Evolutionary conservation across 37 sponge, comb jelly and placozoan species (phyloP).

Genomic region (Geodia barretti): DNA sequence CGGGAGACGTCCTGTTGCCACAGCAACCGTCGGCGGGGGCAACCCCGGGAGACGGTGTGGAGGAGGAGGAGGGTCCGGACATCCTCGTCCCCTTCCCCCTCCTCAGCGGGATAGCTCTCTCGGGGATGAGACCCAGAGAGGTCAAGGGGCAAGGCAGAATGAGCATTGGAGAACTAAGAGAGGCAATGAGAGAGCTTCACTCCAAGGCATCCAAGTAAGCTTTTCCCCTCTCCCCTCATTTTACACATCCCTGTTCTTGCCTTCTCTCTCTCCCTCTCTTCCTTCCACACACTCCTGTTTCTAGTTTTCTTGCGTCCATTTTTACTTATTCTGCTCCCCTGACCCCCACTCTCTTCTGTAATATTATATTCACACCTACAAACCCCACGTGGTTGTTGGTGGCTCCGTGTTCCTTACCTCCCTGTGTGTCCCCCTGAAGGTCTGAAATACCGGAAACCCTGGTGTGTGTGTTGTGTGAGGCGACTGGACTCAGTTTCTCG

Average conservation of each 20-base stretch:
- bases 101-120: constrained; percentile 61
- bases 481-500: neutral
- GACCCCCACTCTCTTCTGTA: too few species aligned
- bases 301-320: too few species aligned
- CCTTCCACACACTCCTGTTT: too few species aligned
- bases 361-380: too few species aligned
- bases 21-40: neutral
- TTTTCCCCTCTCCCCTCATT: neutral
- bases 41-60: neutral
- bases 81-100: constrained; percentile 41
- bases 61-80: neutral
- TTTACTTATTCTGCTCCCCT: too few species aligned
- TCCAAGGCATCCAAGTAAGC: constrained; percentile 53
- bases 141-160: constrained; percentile 22
- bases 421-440: too few species aligned
- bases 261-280: neutral
- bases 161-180: constrained; percentile 18
- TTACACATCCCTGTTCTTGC: neutral
- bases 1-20: constrained; percentile 41
- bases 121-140: constrained; percentile 22
- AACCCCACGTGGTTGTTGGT: too few species aligned
- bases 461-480: constrained; percentile 56
- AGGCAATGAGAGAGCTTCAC: constrained; percentile 49
- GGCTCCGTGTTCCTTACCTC: too few species aligned
- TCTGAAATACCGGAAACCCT: constrained; percentile 26